Evolutionary conservation across 2,888 invertebrate genomes (phyloP), one percentile per base, ranked within the genome.

Genomic region (Salpingus planirostris): DNA sequence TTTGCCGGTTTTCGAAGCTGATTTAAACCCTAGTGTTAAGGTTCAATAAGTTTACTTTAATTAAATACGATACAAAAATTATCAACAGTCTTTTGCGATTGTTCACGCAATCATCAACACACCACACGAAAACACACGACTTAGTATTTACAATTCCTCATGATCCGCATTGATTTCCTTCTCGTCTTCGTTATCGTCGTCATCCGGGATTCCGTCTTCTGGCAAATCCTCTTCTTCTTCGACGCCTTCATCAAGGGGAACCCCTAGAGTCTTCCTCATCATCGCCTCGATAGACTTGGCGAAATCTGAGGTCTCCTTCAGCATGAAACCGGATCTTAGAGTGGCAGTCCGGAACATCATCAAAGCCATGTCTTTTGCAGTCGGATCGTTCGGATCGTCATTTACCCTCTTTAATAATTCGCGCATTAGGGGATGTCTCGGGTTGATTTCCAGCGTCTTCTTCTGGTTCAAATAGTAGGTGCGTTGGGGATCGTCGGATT

Each of bases 361-460:
- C 36, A 78, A 50, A 5, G 95, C 92, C 63, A 90, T 88, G 34
- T 85, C 80, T 58, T 80, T 79, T 7, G 92, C 88, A 2, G 71
- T 74, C 8, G 75, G 69, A 64, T 92, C 90, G 21, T 78, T 76
- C 24, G 82, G 74, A 61, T 89, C 84, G 38, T 78, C 74, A 42
- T 75, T 75, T 11, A 96, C 83, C 51, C 90, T 75, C 15, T 81
- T 77, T 59, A 95, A 70, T 44, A 98, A 71, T 67, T 96, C 95
- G 49, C 83, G 81, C 57, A 98, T 82, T 28, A 98, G 71, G 13
- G 98, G 97, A 75, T 98, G 98, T 30, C 91, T 75, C 23, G 97
- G 95, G 70, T 98, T 98, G 52, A 98, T 81, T 73, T 99, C 98
- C 48, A 98, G 69, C 28, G 88, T 88, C 69, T 97, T 98, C 78